Conservation (phyloP, 2,797 vertebrate species). For the Helicolenus hilgendorfi region DNA sequence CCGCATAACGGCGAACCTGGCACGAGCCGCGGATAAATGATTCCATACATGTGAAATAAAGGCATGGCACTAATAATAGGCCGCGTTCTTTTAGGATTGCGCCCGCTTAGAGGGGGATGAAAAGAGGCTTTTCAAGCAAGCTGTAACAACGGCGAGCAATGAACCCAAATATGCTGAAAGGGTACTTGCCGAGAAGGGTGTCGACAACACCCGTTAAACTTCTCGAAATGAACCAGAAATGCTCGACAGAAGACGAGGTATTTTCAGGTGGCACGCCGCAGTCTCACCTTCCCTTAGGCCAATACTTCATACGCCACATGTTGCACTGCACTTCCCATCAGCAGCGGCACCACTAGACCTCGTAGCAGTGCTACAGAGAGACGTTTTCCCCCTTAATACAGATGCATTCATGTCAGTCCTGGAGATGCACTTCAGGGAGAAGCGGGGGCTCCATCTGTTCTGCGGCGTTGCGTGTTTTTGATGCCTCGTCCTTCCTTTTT, state of each 20-base stretch:
- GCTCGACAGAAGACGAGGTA: slow-evolving; percentile 46
- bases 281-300: slow-evolving; percentile 68
- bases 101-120: slow-evolving; percentile 69
- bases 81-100: slow-evolving; percentile 75
- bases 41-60: slow-evolving; percentile 87
- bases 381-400: slow-evolving; percentile 55
- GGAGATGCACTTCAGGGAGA: slow-evolving; percentile 74
- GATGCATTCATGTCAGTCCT: slow-evolving; percentile 66
- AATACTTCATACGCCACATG: slow-evolving; percentile 74
- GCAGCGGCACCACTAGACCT: slow-evolving; percentile 38
- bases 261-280: slow-evolving; percentile 71
- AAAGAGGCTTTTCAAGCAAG: slow-evolving; percentile 76
- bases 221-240: slow-evolving; percentile 59
- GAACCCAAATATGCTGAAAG: slow-evolving; percentile 77
- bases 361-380: slow-evolving; percentile 43
- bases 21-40: slow-evolving; percentile 80
- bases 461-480: slow-evolving; percentile 40
- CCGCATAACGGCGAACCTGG: slow-evolving; percentile 80
- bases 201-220: slow-evolving; percentile 79
- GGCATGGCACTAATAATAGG: slow-evolving; percentile 76
- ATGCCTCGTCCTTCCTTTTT: slow-evolving; percentile 54
- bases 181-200: slow-evolving; percentile 66
- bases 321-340: slow-evolving; percentile 65
- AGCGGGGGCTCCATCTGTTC: slow-evolving; percentile 74
- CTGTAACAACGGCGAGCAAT: slow-evolving; percentile 78